A percentile compares a stretch with the other conserved stretches of the same genome.
Conservation (phyloP, 2,888 invertebrate genomes). For the Hyppa rectilinea region DNA sequence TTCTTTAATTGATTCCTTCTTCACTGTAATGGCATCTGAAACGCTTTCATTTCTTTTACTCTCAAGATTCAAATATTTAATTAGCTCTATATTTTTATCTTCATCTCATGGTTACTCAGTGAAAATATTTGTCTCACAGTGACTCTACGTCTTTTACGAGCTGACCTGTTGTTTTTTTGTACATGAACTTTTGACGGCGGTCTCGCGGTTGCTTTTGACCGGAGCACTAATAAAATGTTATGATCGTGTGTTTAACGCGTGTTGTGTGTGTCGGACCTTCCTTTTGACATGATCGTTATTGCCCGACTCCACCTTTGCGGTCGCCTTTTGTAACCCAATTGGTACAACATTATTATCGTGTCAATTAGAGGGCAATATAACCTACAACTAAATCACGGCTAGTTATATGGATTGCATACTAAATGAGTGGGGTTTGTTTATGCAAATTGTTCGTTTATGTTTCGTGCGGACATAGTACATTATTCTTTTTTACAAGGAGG, state of each 20-base stretch:
- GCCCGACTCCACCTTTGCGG: constrained; percentile 87
- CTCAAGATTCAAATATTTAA: constrained; percentile 63
- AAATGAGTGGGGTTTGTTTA: constrained; percentile 74
- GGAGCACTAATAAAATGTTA: constrained; percentile 90
- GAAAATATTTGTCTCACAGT: constrained; percentile 83
- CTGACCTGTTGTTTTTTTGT: constrained; percentile 88
- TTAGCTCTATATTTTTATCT: constrained; percentile 68
- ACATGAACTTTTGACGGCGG: constrained; percentile 89
- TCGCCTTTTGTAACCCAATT: constrained; percentile 86
- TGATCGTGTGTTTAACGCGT: constrained; percentile 90
- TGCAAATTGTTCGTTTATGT: constrained; percentile 74
- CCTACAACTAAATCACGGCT: constrained; percentile 83
- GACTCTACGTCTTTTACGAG: constrained; percentile 88
- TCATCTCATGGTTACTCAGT: constrained; percentile 73
- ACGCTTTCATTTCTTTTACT: constrained; percentile 34
- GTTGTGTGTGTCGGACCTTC: constrained; percentile 89
- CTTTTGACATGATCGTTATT: constrained; percentile 90
- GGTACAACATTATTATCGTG: constrained; percentile 88
- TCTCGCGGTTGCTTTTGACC: constrained; percentile 90
- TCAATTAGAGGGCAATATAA: constrained; percentile 87
- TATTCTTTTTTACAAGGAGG: constrained; percentile 79
- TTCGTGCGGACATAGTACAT: constrained; percentile 66
- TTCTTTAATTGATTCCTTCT: constrained; percentile 4
- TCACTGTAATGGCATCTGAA: constrained; percentile 6
- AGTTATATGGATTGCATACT: constrained; percentile 76